Percentiles rank a stretch among this genome's conserved stretches.
These are phyloP conservation scores for Anarhynchus alexandrinus DNA, from an alignment of 2,113 vertebrate species.

Conservation along the genomic window DNA sequence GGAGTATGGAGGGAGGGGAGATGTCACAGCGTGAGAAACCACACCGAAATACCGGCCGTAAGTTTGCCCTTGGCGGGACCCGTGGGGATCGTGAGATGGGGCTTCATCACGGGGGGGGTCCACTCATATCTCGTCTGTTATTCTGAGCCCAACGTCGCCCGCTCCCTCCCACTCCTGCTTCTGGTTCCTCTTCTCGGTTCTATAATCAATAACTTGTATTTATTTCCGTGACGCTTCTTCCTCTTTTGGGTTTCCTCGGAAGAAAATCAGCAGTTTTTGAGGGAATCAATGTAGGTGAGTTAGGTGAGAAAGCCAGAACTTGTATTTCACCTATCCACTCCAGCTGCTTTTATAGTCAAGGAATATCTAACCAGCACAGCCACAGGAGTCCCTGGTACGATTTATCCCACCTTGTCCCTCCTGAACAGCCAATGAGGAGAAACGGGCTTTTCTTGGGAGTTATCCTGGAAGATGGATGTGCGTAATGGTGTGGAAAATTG, in stretches of 20 bases:
- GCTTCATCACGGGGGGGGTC: background rate
- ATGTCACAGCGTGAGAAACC: fast-evolving
- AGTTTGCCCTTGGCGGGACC: background rate
- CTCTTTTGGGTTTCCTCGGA: background rate
- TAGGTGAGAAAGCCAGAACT: background rate
- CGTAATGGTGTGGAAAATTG: background rate
- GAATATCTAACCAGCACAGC: background rate
- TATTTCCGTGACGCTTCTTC: background rate
- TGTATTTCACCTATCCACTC: background rate
- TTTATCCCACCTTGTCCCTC: background rate
- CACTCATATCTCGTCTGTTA: background rate
- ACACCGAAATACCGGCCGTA: fast-evolving
- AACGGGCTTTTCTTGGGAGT: background rate
- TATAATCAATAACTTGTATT: background rate
- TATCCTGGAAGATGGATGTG: background rate
- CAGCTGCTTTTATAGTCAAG: background rate
- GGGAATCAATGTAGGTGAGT: background rate
- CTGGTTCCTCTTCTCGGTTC: background rate
- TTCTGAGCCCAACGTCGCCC: background rate
- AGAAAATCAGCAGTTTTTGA: background rate
- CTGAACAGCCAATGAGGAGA: background rate
- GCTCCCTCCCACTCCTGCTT: background rate
- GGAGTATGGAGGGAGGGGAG: background rate
- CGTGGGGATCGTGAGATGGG: background rate
- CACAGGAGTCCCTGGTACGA: background rate